Percentiles rank a stretch among this genome's conserved stretches.
Evolutionary conservation across 1,140 invertebrate genomes (phyloP).

Genomic region (Amyelois transitella): DNA sequence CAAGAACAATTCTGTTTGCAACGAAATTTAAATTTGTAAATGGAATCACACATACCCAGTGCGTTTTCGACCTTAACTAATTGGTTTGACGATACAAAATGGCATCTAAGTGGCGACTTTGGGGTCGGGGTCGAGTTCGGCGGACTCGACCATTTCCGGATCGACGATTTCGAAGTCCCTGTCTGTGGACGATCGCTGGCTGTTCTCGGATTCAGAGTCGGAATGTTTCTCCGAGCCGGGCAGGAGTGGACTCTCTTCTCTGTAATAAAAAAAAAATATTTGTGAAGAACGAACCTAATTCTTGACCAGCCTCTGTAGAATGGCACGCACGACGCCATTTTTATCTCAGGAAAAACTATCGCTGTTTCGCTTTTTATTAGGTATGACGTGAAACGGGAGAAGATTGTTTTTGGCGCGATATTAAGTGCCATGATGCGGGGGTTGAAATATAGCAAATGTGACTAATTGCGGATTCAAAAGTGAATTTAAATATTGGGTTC

Average conservation of each 20-base stretch:
- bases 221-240: conserved; percentile 55
- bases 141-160: conserved; percentile 75
- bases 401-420: too few relatives aligned
- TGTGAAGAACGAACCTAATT: too few relatives aligned
- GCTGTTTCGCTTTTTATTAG: too few relatives aligned
- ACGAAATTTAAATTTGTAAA: background rate
- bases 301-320: too few relatives aligned
- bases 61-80: background rate
- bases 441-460: too few relatives aligned
- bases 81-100: background rate
- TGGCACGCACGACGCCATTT: too few relatives aligned
- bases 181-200: conserved; percentile 84
- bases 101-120: background rate
- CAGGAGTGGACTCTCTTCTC: conserved; percentile 31
- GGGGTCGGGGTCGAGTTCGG: background rate
- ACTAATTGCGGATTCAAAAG: too few relatives aligned
- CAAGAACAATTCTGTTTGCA: background rate
- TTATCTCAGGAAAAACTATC: too few relatives aligned
- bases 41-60: background rate
- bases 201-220: conserved; percentile 80
- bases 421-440: too few relatives aligned
- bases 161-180: conserved; percentile 88
- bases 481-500: too few relatives aligned
- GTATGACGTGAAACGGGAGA: too few relatives aligned
- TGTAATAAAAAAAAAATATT: conserved; percentile 13